A percentile compares a stretch with the other conserved stretches of the same genome.
Evolutionary conservation across 23 tunicate species (phyloP).

Genomic region (Pegea sp.): DNA sequence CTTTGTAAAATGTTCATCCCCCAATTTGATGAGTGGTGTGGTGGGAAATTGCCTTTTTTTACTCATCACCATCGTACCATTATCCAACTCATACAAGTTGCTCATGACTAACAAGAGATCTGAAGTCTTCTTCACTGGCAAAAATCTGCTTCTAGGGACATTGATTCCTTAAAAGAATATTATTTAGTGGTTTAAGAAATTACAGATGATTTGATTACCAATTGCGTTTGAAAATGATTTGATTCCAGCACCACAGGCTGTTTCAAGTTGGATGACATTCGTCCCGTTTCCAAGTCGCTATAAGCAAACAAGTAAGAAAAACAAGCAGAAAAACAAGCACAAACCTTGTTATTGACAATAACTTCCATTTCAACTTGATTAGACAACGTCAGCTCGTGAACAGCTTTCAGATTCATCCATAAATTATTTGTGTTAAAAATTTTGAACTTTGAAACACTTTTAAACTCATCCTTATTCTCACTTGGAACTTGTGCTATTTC

Average conservation of each 20-base stretch:
- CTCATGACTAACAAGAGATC: constrained; percentile 90
- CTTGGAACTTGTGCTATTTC: constrained; percentile 98
- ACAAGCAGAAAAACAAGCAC: background rate
- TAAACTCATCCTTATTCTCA: constrained; percentile 83
- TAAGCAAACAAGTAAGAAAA: background rate
- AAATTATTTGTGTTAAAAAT: constrained; percentile 96
- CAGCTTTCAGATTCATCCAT: constrained; percentile 70
- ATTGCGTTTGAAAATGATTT: constrained; percentile 81
- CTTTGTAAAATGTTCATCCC: constrained; percentile 89
- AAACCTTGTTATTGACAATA: constrained; percentile 63
- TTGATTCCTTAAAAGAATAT: constrained; percentile 24
- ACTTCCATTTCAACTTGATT: constrained; percentile 72
- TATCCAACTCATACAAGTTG: constrained; percentile 71
- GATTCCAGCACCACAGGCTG: constrained; percentile 94
- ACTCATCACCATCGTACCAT: constrained; percentile 77
- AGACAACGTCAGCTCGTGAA: constrained; percentile 8
- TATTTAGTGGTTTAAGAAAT: background rate
- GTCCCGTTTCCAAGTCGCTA: constrained; percentile 71
- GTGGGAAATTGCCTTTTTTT: constrained; percentile 51
- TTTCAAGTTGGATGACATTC: constrained; percentile 88
- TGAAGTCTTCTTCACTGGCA: constrained; percentile 95
- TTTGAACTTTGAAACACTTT: constrained; percentile 89
- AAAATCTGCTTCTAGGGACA: constrained; percentile 80
- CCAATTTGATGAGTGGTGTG: constrained; percentile 82
- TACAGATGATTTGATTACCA: constrained; percentile 31